phyloP scores from a whole-genome alignment of 2,113 vertebrate species.

The Nycticebus coucang region DNA sequence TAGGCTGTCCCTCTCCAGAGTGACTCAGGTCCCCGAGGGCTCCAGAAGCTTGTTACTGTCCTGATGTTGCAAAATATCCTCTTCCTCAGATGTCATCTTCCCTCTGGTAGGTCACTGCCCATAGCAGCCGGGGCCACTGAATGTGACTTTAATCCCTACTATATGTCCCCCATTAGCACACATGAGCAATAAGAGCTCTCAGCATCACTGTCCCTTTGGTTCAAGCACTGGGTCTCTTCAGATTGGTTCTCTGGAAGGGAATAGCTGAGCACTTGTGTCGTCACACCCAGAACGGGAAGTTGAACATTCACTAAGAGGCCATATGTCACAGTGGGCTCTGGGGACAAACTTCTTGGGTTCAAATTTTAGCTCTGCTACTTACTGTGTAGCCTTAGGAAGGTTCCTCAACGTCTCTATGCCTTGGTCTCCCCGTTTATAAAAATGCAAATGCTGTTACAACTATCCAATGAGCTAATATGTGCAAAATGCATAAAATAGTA shows the following conservation, averaged over 20 bases:
- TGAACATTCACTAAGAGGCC: not conserved
- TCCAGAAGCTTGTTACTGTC: not conserved
- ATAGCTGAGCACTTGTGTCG: not conserved
- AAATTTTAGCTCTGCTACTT: not conserved
- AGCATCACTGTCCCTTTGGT: too few species aligned
- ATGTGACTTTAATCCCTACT: not conserved
- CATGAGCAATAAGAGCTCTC: not conserved
- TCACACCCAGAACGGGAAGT: not conserved
- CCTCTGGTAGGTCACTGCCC: not conserved
- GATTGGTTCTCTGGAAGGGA: not conserved
- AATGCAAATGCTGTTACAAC: not conserved
- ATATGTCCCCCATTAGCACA: not conserved
- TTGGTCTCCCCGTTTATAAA: conserved; percentile 24
- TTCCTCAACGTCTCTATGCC: not conserved
- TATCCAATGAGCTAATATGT: not conserved
- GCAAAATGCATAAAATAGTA: not conserved
- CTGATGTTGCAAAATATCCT: not conserved
- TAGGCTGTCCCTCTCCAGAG: not conserved
- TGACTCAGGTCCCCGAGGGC: not conserved
- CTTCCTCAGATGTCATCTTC: not conserved
- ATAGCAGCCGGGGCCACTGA: not conserved
- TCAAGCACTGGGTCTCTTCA: not conserved
- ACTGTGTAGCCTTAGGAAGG: not conserved
- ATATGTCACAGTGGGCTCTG: not conserved
- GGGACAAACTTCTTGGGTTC: not conserved